Base-by-base conservation (phyloP, 2,888 invertebrate genomes). In the Lysandra bellargus region DNA sequence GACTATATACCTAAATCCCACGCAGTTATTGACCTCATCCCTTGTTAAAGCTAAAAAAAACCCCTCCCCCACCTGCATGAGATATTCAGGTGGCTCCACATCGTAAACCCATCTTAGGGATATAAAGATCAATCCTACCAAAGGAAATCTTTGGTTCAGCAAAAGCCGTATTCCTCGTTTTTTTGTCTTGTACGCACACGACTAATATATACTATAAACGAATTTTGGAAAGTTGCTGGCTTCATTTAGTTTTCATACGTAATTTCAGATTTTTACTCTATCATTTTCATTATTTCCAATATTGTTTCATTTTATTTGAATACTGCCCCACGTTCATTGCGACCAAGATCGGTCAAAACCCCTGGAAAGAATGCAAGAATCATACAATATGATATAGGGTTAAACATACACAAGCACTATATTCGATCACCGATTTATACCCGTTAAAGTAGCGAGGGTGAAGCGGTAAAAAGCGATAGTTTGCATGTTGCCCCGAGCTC, bases 391-490 rank as follows among this genome's bases (percentile, higher is more conserved):
- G 37, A 37, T 37, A 57, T 4, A 7, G 64, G 30, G 64, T 64
- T 30, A 64, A 64, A 23, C 30, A 64, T 30, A 30, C 1, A 37
- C 23, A 61, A 61, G 61, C 64, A 69, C 33, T 4, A 23, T 12
- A 64, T 17, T 17, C 12, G 64, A 69, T 30, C 30, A 33, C 33
- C 33, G 69, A 69, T 69, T 69, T 69, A 69, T 37, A 69, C 5
- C 33, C 61, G 61, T 7, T 64, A 30, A 64, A 64, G 23, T 64
- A 12, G 17, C 4, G 30, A 53, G 57, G 33, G 30, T 23, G 44
- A 49, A 14, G 75, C 49, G 44, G 49, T 57, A 76, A 76, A 75
- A 76, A 57, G 53, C 23, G 53, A 76, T 53, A 76, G 76, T 76
- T 76, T 57, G 76, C 76, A 76, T 75, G 49, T 53, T 17, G 49